Conservation (phyloP, 2,888 invertebrate genomes). For the Phlogophora meticulosa region DNA sequence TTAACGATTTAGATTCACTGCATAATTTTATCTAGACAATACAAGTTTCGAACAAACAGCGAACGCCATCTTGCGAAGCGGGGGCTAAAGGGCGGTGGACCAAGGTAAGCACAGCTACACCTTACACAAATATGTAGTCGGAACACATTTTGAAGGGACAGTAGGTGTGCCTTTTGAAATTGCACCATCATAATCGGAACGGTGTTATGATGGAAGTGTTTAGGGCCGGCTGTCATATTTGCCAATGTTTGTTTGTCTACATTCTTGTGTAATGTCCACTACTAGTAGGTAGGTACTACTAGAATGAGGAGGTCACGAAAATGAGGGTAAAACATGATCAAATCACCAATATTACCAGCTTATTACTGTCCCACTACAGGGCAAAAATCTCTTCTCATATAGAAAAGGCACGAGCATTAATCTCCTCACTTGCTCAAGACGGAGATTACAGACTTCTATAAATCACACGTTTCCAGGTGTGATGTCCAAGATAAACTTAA, state of each 20-base stretch:
- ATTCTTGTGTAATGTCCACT: slow-evolving; percentile 5
- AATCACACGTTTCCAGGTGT: too few relatives aligned
- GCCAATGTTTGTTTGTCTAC: slow-evolving; percentile 19
- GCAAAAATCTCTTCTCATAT: too few relatives aligned
- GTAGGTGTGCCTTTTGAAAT: slow-evolving; percentile 50
- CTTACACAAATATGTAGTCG: slow-evolving; percentile 55
- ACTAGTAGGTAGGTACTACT: too few relatives aligned
- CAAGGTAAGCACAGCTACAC: slow-evolving; percentile 59
- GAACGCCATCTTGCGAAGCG: slow-evolving; percentile 31
- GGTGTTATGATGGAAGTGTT: slow-evolving; percentile 26
- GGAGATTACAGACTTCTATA: too few relatives aligned
- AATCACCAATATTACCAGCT: too few relatives aligned
- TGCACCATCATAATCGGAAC: slow-evolving; percentile 45
- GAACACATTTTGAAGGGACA: slow-evolving; percentile 57
- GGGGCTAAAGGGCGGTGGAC: slow-evolving; percentile 56
- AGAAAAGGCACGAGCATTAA: too few relatives aligned
- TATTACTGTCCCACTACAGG: too few relatives aligned
- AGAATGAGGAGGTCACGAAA: too few relatives aligned
- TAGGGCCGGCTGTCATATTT: slow-evolving; percentile 16
- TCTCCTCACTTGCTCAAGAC: too few relatives aligned
- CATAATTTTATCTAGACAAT: slow-evolving; percentile 36
- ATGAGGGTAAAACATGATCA: too few relatives aligned
- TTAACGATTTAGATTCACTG: slow-evolving; percentile 4
- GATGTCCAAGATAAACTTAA: too few relatives aligned
- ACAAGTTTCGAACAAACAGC: slow-evolving; percentile 24